Base-by-base conservation (phyloP, 2,797 vertebrate genomes). In the Cirrhinus molitorella region DNA sequence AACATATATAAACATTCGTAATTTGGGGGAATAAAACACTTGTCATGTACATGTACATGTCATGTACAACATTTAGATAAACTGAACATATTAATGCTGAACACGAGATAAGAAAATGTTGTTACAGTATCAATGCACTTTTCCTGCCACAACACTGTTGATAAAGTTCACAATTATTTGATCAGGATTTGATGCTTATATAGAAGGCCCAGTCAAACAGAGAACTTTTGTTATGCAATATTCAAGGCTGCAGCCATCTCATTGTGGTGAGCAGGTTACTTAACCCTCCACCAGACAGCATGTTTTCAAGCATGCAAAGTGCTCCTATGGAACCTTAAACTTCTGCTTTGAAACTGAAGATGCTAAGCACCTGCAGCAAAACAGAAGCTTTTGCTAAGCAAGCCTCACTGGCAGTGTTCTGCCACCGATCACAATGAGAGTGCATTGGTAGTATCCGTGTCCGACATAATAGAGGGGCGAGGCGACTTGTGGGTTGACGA, bases 401-500 rank as follows among this genome's bases (percentile, higher is more conserved):
- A 78, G 8, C n/a, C 45, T 82, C 25, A 68, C 28, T 28, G 14
- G 17, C 13, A 57, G 28, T 75, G 23, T 80, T 55, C 61, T 53
- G 23, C 25, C 28, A 13, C 13, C 0, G 28, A n/a, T 90, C 85
- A 97, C 82, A 94, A 87, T 1, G 93, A 97, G 47, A 93, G 91
- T 0, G 92, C 89, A 57, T 93, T 95, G 0, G 93, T 94, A 3
- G 92, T 96, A 25, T 94, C 85, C 3, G 93, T 92, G 80, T 95
- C 96, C 0, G 96, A 92, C 92, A 95, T 85, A 80, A 92, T 85
- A 0, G 94, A 93, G 2, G 91, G 90, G 9, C 40, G 40, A 9
- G 40, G 40, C 40, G 40, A 43, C 40, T 43, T 43, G 40, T 43
- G 9, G 40, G 8, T 43, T 2, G 40, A 43, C 1, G 8, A 12